Percentiles rank a stretch among this genome's conserved stretches.
These are phyloP conservation scores for Crypturellus undulatus DNA, from an alignment of 2,113 vertebrate genomes.

Conservation along the genomic window DNA sequence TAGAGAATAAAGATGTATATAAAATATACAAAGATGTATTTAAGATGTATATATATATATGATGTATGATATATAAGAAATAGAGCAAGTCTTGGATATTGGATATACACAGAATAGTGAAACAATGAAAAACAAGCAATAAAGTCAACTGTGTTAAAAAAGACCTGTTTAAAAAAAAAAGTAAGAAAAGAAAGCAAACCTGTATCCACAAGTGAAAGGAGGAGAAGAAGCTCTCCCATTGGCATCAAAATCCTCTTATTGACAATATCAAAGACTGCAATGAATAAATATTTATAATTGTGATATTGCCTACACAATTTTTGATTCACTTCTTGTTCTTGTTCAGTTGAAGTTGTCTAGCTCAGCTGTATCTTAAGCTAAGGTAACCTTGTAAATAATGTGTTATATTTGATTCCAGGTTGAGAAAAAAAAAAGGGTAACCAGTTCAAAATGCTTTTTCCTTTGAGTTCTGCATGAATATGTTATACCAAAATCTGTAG, in stretches of 20 bases:
- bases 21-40: background rate
- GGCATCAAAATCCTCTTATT: background rate
- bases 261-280: background rate
- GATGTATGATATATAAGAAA: too few species aligned
- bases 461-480: background rate
- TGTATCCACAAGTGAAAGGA: too few species aligned
- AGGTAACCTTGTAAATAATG: background rate
- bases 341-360: background rate
- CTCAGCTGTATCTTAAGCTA: background rate
- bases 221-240: background rate
- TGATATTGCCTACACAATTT: background rate
- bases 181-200: too few species aligned
- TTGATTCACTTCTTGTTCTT: background rate
- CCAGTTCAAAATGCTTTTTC: background rate
- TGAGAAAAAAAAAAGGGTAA: background rate
- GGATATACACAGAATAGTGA: too few species aligned
- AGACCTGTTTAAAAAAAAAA: background rate
- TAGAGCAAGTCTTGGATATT: background rate
- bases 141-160: background rate
- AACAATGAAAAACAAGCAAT: background rate
- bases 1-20: background rate
- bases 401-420: background rate
- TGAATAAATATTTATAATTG: background rate
- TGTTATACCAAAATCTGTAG: background rate
- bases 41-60: background rate